Base-by-base conservation (phyloP, 2,113 vertebrate genomes). In the Leptobrachium ailaonicum region DNA sequence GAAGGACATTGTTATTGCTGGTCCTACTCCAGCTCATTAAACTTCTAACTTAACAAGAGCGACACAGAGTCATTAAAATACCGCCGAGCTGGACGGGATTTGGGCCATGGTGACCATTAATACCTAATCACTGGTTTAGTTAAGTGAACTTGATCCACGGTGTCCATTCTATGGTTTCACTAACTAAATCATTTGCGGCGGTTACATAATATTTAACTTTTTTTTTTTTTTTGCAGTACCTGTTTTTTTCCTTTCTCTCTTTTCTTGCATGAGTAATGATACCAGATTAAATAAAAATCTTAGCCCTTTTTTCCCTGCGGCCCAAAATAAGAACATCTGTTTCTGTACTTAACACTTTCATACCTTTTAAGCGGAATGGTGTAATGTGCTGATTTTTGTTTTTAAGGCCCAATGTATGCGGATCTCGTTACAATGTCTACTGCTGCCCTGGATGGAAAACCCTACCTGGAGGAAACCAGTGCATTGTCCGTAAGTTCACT, bases 391-490 rank as follows among this genome's bases (percentile, higher is more conserved):
- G 53, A 43, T 71, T 77, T 7, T 88, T 67, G 4, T 85, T 54
- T 78, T 84, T 72, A 87, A 98, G 97, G 83, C 98, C 97, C 42
- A 99, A 99, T 88, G 98, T 99, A 50, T 99, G 98, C 82, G 97
- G 98, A 85, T 95, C 96, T 68, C 96, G 94, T 87, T 97, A 94
- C 88, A 97, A 97, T 75, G 94, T 94, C 70, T 99, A 96, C 90
- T 99, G 98, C 88, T 99, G 98, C 84, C 97, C 96, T 63, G 98
- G 98, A 79, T 99, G 98, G 98, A 99, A 98, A 93, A 99, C 97
- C 1, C 90, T 99, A 86, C 97, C 96, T 66, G 97, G 96, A 86
- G 98, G 98, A 86, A 99, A 99, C 89, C 97, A 99, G 83, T 99
- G 98, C 88, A 99, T 99, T 83, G 98, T 99, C 83, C 98, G 98